Evolutionary conservation across 2,888 invertebrate genomes (phyloP), one percentile per base, ranked within the genome.

Genomic region (Palloptera scutellata): DNA sequence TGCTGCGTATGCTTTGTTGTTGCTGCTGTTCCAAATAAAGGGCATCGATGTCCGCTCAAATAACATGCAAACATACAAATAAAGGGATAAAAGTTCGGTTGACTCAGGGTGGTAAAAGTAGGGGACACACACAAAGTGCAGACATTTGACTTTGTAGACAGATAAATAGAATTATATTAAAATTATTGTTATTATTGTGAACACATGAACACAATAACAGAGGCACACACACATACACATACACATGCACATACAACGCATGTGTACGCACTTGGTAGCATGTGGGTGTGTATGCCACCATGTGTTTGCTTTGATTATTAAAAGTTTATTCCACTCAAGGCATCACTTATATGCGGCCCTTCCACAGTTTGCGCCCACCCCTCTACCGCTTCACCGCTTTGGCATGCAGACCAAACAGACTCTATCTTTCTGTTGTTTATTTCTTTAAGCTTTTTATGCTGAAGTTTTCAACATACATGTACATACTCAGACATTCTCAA

Each of bases 391-490:
- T 30, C 30, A 30, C 3, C 30, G 6, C 30, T 30, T 30, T 30
- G 3, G 30, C 30, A 30, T 30, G 30, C 30, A 30, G 30, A 30
- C 30, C 2, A 30, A 30, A 30, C 30, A 30, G 6, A 30, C 30
- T 30, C 6, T 30, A n/a, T n/a, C n/a, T n/a, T n/a, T n/a, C n/a
- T 30, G 60, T 64, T 63, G 64, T 55, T 54, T 67, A 60, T 69
- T 61, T 15, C 48, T 54, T 64, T 58, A 60, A 45, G 48, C 48
- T 48, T 4, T 15, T 30, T 30, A 6, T 30, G 30, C 30, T 30
- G 30, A 48, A 48, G 9, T n/a, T 48, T 48, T 13, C 48, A 8
- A 8, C 48, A 11, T 5, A 48, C 13, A 12, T 1, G 10, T 45
- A 1, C 45, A 1, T 45, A 13, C 45, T 45, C 45, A 12, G 10